Evolutionary conservation across 2,888 invertebrate genomes (phyloP).

Genomic region (Congeria kusceri): DNA sequence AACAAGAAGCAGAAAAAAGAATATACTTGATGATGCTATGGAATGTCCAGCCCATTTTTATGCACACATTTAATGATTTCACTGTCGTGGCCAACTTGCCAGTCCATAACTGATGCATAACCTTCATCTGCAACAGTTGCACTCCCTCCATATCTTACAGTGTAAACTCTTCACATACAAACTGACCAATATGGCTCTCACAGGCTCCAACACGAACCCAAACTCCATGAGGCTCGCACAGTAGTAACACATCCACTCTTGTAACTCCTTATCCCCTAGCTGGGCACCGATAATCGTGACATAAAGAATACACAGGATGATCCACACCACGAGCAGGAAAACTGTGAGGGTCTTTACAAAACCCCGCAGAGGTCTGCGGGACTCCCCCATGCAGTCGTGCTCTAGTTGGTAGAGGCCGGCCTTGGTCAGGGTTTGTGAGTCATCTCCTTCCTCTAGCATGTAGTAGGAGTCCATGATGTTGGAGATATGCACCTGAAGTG

Average conservation of each 20-base stretch:
- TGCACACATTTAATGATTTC: too few relatives aligned
- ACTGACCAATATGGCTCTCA: slow-evolving; percentile 39
- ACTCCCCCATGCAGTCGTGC: slow-evolving; percentile 47
- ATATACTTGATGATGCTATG: too few relatives aligned
- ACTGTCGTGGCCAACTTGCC: too few relatives aligned
- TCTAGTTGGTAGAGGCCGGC: slow-evolving; percentile 57
- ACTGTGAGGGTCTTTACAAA: slow-evolving; percentile 38
- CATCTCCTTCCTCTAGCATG: slow-evolving; percentile 43
- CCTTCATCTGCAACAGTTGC: too few relatives aligned
- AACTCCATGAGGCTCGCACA: slow-evolving; percentile 27
- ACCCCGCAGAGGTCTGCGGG: slow-evolving; percentile 29
- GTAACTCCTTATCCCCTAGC: slow-evolving; percentile 46
- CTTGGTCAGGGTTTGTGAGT: slow-evolving; percentile 48
- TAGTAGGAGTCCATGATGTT: slow-evolving; percentile 47
- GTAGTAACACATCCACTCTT: slow-evolving; percentile 57
- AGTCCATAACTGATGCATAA: too few relatives aligned
- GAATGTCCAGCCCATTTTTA: too few relatives aligned
- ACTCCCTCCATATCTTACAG: not conserved
- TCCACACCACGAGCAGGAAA: slow-evolving; percentile 17
- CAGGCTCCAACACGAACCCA: slow-evolving; percentile 48
- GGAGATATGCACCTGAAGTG: slow-evolving; percentile 13
- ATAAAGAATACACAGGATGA: slow-evolving; percentile 23
- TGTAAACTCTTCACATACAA: slow-evolving; percentile 11
- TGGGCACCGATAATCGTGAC: slow-evolving; percentile 47
- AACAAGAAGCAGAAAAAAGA: too few relatives aligned